Percentiles rank a stretch among this genome's conserved stretches.
Conservation (phyloP, 2,888 invertebrate genomes). For the Polymixis lichenea region DNA sequence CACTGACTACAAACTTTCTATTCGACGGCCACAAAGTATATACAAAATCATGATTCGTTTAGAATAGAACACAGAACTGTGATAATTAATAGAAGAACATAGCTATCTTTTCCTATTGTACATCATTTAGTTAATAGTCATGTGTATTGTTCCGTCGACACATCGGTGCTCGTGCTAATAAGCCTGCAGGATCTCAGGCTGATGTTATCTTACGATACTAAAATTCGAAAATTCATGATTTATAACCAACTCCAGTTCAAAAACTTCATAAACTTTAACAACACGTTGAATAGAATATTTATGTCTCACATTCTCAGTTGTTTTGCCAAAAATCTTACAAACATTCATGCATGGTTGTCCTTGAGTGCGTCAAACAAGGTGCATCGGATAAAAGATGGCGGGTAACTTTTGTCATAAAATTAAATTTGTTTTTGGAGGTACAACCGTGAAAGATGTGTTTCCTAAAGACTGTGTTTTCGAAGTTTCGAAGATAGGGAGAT, state of each 20-base stretch:
- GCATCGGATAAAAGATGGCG: constrained; percentile 55
- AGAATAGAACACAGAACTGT: too few species aligned
- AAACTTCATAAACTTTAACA: constrained; percentile 52
- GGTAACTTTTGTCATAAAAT: constrained; percentile 60
- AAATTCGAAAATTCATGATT: constrained; percentile 53
- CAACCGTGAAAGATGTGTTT: constrained; percentile 25
- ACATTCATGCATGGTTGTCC: constrained; percentile 64
- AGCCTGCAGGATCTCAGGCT: too few species aligned
- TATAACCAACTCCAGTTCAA: constrained; percentile 37
- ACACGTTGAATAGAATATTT: constrained; percentile 63
- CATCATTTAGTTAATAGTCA: too few species aligned
- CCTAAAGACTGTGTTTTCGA: constrained; percentile 30
- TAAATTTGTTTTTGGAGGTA: constrained; percentile 56
- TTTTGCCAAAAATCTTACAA: constrained; percentile 73
- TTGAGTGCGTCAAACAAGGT: constrained; percentile 54
- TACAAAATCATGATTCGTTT: too few species aligned
- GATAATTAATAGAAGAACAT: too few species aligned
- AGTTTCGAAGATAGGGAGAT: constrained; percentile 21
- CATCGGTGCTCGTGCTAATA: too few species aligned
- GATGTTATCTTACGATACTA: too few species aligned
- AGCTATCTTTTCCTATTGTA: too few species aligned
- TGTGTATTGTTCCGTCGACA: too few species aligned
- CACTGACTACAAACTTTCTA: too few species aligned
- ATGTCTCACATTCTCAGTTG: constrained; percentile 63
- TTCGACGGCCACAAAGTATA: too few species aligned